Evolutionary conservation across 1,140 invertebrate genomes (phyloP).

Genomic region (Leptinotarsa lineolata): DNA sequence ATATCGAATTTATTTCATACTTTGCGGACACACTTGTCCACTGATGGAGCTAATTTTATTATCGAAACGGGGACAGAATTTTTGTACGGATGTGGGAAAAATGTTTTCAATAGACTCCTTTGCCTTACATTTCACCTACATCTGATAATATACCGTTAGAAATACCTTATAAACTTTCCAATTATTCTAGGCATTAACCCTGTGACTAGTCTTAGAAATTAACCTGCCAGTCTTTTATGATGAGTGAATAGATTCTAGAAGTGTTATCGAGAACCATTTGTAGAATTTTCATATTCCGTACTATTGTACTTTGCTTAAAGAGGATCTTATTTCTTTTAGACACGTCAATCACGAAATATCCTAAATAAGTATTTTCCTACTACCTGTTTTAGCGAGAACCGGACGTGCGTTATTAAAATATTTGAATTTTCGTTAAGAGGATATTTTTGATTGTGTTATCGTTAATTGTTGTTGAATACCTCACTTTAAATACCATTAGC

Average conservation of each 20-base stretch:
- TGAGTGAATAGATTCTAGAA: background rate
- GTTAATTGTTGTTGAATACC: background rate
- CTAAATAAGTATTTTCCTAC: conserved; percentile 20
- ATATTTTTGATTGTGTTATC: conserved; percentile 17
- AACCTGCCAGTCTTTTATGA: background rate
- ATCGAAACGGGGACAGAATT: no score
- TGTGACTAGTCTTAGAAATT: background rate
- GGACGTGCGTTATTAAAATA: conserved; percentile 33
- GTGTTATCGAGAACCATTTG: conserved; percentile 21
- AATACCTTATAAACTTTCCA: background rate
- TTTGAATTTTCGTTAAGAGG: conserved; percentile 12
- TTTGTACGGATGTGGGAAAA: no score
- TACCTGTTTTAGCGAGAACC: conserved; percentile 35
- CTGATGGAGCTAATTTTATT: no score
- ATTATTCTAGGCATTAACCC: background rate
- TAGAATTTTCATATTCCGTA: conserved; percentile 31
- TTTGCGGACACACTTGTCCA: no score
- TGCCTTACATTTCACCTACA: no score
- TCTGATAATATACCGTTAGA: no score
- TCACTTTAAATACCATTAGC: background rate
- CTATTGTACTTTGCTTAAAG: conserved; percentile 10
- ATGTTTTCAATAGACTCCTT: no score
- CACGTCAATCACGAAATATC: conserved; percentile 35
- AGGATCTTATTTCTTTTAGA: conserved; percentile 30
- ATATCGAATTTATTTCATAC: no score